Evolutionary conservation across 2,888 invertebrate species (phyloP).

Genomic region (Antheraea assamensis): DNA sequence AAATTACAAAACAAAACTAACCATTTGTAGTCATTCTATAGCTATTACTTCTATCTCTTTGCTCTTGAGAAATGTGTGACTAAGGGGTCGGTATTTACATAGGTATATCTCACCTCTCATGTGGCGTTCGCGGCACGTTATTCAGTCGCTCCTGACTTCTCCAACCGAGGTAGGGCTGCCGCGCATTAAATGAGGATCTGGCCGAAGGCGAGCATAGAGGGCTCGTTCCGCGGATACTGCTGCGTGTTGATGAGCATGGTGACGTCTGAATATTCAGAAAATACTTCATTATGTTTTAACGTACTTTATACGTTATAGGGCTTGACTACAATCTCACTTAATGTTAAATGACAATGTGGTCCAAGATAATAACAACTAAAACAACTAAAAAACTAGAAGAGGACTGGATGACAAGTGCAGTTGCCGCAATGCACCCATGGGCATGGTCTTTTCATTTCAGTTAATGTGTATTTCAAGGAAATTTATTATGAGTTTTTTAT

Average conservation of each 20-base stretch:
- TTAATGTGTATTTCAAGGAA: too few species aligned
- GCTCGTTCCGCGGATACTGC: constrained; percentile 87
- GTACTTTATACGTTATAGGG: neutral
- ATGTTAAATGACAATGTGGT: too few species aligned
- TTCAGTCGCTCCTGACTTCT: constrained; percentile 92
- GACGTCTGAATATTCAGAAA: constrained; percentile 78
- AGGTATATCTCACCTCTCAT: constrained; percentile 84
- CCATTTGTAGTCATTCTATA: too few species aligned
- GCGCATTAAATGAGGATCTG: constrained; percentile 89
- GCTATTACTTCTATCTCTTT: too few species aligned
- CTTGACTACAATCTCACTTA: too few species aligned
- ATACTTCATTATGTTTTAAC: neutral
- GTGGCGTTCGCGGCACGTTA: constrained; percentile 90
- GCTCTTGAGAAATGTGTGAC: neutral
- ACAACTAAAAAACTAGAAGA: too few species aligned
- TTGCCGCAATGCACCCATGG: too few species aligned
- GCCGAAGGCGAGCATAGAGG: constrained; percentile 85
- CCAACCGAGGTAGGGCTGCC: constrained; percentile 96
- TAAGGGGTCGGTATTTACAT: neutral
- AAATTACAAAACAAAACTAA: too few species aligned
- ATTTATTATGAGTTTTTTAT: too few species aligned
- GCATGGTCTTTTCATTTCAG: too few species aligned
- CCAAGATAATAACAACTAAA: too few species aligned
- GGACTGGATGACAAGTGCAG: too few species aligned
- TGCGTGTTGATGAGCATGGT: constrained; percentile 87